A percentile compares a stretch with the other conserved stretches of the same genome.
These are phyloP conservation scores for Parascotia fuliginaria DNA, from an alignment of 2,888 invertebrate genomes.

Conservation along the genomic window DNA sequence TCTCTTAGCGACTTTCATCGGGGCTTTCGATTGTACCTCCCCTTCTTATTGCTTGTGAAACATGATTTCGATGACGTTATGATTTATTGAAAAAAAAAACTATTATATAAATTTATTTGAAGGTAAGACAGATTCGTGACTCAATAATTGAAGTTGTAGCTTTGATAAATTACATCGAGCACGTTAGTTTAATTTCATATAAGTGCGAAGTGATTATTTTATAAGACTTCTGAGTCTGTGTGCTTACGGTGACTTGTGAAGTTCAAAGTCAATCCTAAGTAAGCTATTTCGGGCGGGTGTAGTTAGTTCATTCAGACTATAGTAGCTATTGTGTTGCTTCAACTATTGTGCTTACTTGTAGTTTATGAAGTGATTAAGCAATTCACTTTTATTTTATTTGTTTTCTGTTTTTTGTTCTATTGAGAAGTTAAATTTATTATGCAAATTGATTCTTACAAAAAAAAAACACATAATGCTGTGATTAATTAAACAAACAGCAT, in stretches of 20 bases:
- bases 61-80: slow-evolving; percentile 76
- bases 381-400: slow-evolving; percentile 14
- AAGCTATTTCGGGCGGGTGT: slow-evolving; percentile 50
- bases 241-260: slow-evolving; percentile 48
- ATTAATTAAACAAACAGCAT: too few relatives aligned
- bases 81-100: slow-evolving; percentile 67
- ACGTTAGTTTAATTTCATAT: slow-evolving; percentile 35
- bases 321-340: slow-evolving; percentile 45
- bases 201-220: slow-evolving; percentile 33
- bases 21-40: slow-evolving; percentile 71
- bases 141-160: slow-evolving; percentile 47
- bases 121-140: slow-evolving; percentile 58
- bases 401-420: slow-evolving; percentile 5
- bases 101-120: slow-evolving; percentile 42
- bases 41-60: slow-evolving; percentile 66
- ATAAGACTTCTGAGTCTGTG: slow-evolving; percentile 46
- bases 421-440: background rate
- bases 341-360: slow-evolving; percentile 42
- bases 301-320: slow-evolving; percentile 46
- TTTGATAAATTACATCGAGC: slow-evolving; percentile 48
- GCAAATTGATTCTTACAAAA: background rate
- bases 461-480: too few relatives aligned
- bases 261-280: slow-evolving; percentile 59
- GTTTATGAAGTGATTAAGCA: slow-evolving; percentile 27
- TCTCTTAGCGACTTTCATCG: slow-evolving; percentile 83